Base-by-base conservation (phyloP, 2,797 vertebrate species). In the Cyprinodon diabolis region DNA sequence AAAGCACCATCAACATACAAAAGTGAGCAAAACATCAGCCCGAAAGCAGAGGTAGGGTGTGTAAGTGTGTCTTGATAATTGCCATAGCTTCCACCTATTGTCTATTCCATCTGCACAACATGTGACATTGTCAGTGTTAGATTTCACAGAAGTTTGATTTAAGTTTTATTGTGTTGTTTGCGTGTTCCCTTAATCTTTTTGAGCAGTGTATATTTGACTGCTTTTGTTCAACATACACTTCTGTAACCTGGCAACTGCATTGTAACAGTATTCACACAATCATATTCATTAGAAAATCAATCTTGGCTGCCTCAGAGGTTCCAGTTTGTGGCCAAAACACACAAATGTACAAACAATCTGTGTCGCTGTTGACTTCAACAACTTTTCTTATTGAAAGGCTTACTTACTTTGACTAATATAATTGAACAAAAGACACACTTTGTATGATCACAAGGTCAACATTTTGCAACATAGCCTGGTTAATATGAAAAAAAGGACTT, bases 231-330 rank as follows among this genome's bases (percentile, higher is more conserved):
- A 68, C 66, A 68, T 37, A 15, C 14, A 11, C 35, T 40, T 37
- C 49, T 68, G 66, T 68, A 54, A 40, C 69, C 43, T 30, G 23
- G 23, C 43, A 60, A 12, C 56, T 71, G 58, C 47, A 65, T 40
- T 30, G 30, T 66, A n/a, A 66, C 4, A 25, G 62, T 15, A 51
- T 70, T 57, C 55, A 35, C 23, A 35, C 19, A 23, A 71, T 58
- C 23, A 58, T n/a, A 71, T 35, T 71, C 45, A 58, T 10, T 10
- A 71, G 23, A 49, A 25, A 71, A 55, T 70, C 55, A 47, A 70
- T 58, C 56, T 71, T 48, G 56, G 23, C 55, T 48, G 25, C 55
- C 43, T 60, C 17, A 35, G 3, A 35, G 54, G 9, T 58, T 47
- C 48, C 55, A 57, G 43, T 70, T 58, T 60, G 45, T 48, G 40